Percentiles rank a stretch among this genome's conserved stretches.
phyloP scores from a whole-genome alignment of 2,113 vertebrate genomes.

The Amblyornis subalaris region DNA sequence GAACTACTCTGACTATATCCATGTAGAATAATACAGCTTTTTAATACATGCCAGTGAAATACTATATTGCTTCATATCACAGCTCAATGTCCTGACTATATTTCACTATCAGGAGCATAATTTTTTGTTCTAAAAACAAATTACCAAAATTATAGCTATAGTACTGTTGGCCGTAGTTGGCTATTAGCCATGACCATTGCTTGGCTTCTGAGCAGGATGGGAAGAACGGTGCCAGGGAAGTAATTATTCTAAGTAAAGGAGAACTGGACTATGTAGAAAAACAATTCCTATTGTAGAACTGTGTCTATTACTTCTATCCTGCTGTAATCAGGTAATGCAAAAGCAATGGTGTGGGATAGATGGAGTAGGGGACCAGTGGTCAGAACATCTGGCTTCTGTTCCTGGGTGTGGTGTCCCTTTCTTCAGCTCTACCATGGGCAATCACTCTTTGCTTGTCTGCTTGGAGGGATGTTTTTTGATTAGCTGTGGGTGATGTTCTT shows the following conservation, averaged over 20 bases:
- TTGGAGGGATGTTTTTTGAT: background rate
- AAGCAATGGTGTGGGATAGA: background rate
- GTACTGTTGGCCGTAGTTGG: background rate
- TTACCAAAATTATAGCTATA: background rate
- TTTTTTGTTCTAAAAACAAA: background rate
- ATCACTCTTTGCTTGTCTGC: background rate
- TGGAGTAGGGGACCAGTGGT: background rate
- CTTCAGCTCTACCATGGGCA: accelerated
- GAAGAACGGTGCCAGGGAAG: background rate
- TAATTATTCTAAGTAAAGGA: background rate
- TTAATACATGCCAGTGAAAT: background rate
- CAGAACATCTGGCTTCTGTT: background rate
- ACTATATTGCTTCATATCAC: background rate
- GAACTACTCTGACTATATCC: background rate
- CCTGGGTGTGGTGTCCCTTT: background rate
- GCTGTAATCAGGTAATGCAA: background rate
- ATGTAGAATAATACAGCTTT: background rate
- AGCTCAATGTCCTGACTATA: background rate
- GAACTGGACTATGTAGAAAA: background rate
- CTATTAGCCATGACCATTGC: background rate
- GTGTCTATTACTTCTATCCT: background rate
- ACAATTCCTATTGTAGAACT: background rate
- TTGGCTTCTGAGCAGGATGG: background rate
- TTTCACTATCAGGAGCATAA: background rate
- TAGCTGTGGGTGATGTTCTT: background rate